Conservation (phyloP, 1,140 invertebrate genomes). For the Teleogryllus occipitalis region DNA sequence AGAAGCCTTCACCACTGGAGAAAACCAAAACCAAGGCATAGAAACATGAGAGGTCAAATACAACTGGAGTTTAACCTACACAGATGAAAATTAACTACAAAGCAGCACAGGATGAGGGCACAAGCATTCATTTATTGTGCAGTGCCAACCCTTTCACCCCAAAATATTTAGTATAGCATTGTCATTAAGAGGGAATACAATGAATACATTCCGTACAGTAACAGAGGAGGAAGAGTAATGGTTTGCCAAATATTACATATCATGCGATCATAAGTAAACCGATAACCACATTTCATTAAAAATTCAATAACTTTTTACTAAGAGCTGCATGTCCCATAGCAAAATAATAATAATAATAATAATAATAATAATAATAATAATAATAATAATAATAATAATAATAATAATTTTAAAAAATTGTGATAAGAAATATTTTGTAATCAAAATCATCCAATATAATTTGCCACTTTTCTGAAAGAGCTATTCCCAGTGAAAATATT, state of each 20-base stretch:
- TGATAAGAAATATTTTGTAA: too few relatives aligned
- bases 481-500: too few relatives aligned
- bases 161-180: background rate
- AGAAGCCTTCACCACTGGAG: constrained; percentile 83
- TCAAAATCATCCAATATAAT: too few relatives aligned
- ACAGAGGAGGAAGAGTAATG: background rate
- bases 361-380: too few relatives aligned
- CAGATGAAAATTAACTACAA: background rate
- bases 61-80: background rate
- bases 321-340: too few relatives aligned
- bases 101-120: background rate
- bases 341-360: too few relatives aligned
- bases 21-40: constrained; percentile 34
- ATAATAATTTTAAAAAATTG: too few relatives aligned
- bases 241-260: background rate
- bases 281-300: too few relatives aligned
- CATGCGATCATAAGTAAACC: too few relatives aligned
- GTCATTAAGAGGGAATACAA: background rate
- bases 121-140: background rate
- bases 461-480: too few relatives aligned
- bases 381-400: too few relatives aligned
- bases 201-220: background rate
- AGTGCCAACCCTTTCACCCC: background rate
- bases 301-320: too few relatives aligned
- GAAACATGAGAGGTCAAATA: background rate